These are phyloP conservation scores for Orius insidiosus DNA, from an alignment of 1,140 invertebrate species.

Conservation along the genomic window DNA sequence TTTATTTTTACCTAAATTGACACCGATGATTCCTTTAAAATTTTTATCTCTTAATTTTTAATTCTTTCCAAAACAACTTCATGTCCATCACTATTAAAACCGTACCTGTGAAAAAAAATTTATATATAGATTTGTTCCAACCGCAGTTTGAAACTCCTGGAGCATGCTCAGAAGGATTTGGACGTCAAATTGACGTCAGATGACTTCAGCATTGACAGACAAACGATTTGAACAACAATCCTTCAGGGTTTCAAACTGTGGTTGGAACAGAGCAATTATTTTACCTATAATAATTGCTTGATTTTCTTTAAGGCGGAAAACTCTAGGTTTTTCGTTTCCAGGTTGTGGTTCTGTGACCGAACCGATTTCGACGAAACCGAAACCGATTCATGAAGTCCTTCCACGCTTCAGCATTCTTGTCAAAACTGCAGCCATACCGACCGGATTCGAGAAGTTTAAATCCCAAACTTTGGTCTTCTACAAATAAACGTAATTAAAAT, in stretches of 20 bases:
- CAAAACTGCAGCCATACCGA: constrained; percentile 95
- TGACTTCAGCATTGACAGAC: no score
- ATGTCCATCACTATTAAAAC: constrained; percentile 94
- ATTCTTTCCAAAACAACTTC: constrained; percentile 46
- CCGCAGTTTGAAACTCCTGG: no score
- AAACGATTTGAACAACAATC: no score
- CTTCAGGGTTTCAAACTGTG: no score
- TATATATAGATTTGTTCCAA: not conserved
- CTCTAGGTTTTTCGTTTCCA: constrained; percentile 81
- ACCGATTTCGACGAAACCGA: constrained; percentile 93
- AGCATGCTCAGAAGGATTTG: no score
- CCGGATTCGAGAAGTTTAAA: constrained; percentile 61
- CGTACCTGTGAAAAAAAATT: constrained; percentile 41
- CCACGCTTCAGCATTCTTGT: constrained; percentile 88
- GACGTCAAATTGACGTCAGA: no score
- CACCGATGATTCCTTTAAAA: constrained; percentile 49
- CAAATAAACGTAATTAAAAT: constrained; percentile 16
- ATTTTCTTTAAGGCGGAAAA: constrained; percentile 75
- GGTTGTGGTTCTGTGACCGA: constrained; percentile 81
- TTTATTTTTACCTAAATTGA: constrained; percentile 96
- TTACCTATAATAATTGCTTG: constrained; percentile 77
- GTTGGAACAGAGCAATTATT: not conserved
- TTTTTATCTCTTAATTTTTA: constrained; percentile 32
- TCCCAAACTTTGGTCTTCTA: constrained; percentile 53
- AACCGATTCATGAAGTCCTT: constrained; percentile 70